Evolutionary conservation across 2,113 vertebrate species (phyloP).

Genomic region (Typhlomys cinereus): DNA sequence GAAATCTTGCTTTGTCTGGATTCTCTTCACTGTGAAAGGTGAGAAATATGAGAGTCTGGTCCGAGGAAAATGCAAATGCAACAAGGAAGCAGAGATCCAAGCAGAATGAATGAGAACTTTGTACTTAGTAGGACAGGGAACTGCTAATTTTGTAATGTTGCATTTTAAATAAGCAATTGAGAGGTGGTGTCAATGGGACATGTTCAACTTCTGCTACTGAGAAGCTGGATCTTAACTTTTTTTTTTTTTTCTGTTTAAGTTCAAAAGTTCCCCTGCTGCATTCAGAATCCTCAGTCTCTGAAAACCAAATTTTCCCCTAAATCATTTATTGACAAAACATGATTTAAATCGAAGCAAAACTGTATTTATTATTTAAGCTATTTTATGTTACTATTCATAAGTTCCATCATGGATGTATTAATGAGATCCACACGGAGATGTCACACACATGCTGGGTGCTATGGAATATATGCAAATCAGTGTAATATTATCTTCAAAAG

Average conservation of each 20-base stretch:
- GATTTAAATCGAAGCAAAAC: not conserved
- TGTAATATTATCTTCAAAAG: not conserved
- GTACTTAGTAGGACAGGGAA: not conserved
- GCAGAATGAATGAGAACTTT: not conserved
- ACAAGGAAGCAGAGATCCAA: not conserved
- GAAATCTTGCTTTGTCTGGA: not conserved
- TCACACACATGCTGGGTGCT: no score
- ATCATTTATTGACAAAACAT: conserved; percentile 25
- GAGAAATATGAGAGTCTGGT: not conserved
- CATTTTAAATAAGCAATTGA: not conserved
- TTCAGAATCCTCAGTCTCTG: not conserved
- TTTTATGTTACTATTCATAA: conserved; percentile 2
- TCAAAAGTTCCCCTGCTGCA: not conserved
- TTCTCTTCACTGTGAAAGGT: not conserved
- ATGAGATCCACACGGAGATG: not conserved
- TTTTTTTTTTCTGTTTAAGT: no score
- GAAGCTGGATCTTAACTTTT: not conserved
- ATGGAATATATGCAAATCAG: no score
- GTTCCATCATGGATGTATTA: not conserved
- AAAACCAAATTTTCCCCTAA: not conserved
- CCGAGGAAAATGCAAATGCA: not conserved
- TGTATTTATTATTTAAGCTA: not conserved
- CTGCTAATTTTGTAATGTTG: not conserved
- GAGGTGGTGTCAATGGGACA: not conserved
- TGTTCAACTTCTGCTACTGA: not conserved